phyloP scores from a whole-genome alignment of 2,888 invertebrate species.

The Miltochrista miniata region DNA sequence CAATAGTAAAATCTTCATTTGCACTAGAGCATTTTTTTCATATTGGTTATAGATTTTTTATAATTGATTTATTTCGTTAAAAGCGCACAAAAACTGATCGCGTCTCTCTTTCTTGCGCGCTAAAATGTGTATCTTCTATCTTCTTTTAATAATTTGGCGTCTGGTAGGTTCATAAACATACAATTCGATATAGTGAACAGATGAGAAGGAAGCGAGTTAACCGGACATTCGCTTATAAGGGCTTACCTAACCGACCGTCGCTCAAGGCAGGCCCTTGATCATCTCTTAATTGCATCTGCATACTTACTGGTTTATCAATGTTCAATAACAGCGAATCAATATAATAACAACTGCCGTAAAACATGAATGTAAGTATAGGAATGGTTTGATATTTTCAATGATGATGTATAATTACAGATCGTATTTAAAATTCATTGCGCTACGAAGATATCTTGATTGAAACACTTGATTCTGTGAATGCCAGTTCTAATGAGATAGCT shows the following conservation, averaged over 20 bases:
- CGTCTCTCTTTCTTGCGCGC: too few species aligned
- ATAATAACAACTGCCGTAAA: conserved; percentile 23
- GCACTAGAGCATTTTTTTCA: too few species aligned
- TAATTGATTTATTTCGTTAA: too few species aligned
- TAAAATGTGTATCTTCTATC: too few species aligned
- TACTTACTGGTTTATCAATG: conserved; percentile 39
- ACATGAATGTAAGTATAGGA: conserved; percentile 15
- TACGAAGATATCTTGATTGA: too few species aligned
- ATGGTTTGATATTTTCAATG: conserved; percentile 4
- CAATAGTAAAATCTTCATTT: too few species aligned
- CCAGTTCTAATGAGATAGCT: too few species aligned
- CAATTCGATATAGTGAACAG: conserved; percentile 43
- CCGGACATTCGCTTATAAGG: conserved; percentile 38
- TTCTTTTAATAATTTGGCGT: too few species aligned
- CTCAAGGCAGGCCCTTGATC: conserved; percentile 55
- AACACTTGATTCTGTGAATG: too few species aligned
- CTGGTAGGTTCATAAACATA: too few species aligned
- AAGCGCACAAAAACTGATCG: too few species aligned
- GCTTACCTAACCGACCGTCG: conserved; percentile 52
- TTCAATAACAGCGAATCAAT: conserved; percentile 28
- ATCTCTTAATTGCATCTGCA: conserved; percentile 41
- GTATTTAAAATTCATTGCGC: conserved; percentile 6
- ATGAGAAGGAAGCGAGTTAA: conserved; percentile 34
- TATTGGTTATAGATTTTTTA: too few species aligned
- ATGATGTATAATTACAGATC: conserved; percentile 27